Evolutionary conservation across 2,888 invertebrate species (phyloP), one percentile per base, ranked within the genome.

Genomic region (Augiades crinisus): DNA sequence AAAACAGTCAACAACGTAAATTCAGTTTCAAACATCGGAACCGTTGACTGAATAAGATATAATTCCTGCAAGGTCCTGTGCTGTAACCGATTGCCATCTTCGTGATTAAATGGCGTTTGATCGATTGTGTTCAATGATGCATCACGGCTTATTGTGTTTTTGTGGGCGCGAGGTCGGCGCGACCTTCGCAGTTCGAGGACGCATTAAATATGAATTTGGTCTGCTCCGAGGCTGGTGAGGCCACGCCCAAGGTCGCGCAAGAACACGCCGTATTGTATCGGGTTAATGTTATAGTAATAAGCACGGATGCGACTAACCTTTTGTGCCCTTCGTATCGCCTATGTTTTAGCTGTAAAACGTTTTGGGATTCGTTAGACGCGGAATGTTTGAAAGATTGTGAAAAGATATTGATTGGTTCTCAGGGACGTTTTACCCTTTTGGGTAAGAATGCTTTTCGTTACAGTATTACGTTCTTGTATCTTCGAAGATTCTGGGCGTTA

Each of bases 201-300:
- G 43, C 30, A 50, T 50, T 50, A 50, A 50, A 43, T 50, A 50
- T 50, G 36, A 37, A 50, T 50, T 50, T 43, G 43, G 50, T 43
- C 50, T 36, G 36, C 14, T 43, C 13, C 36, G 50, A 34, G 49
- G 41, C 49, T 36, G 24, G 6, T 36, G 43, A 43, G 43, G 34
- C 30, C 24, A 49, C 12, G 5, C 12, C 30, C 50, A 21, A 50
- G 50, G 50, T 34, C 50, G 16, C 14, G 8, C 21, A 19, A 21
- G 30, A 37, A n/a, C 5, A 24, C 33, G n/a, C 14, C 19, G 4
- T 40, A 17, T 22, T 47, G 41, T 41, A 34, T 49, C 33, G 40
- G 24, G 22, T 19, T 41, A 34, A 41, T 22, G 17, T 24, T 34
- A 4, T 7, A 24, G 10, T 40, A 21, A 33, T 12, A 41, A n/a